Evolutionary conservation across 2,888 invertebrate species (phyloP).

Genomic region (Ariolimax columbianus): DNA sequence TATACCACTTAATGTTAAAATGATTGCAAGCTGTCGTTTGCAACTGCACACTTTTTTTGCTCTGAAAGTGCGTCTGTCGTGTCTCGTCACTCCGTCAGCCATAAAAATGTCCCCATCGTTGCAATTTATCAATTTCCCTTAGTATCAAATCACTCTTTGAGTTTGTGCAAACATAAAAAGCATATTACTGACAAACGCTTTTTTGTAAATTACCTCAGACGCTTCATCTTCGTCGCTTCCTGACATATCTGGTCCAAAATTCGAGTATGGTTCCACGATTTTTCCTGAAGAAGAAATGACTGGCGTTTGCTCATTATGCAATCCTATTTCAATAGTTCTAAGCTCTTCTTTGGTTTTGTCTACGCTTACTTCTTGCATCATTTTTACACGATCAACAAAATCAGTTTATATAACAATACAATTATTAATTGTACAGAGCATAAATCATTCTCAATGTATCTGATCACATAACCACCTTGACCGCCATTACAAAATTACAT

Average conservation of each 20-base stretch:
- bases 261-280: slow-evolving; percentile 80
- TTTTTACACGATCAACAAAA: slow-evolving; percentile 67
- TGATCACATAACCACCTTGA: slow-evolving; percentile 75
- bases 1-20: not conserved
- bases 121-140: not conserved
- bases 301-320: slow-evolving; percentile 64
- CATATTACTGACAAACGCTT: not conserved
- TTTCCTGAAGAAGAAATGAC: slow-evolving; percentile 60
- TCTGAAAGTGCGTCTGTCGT: too few relatives aligned
- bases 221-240: slow-evolving; percentile 97
- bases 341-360: slow-evolving; percentile 67
- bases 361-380: slow-evolving; percentile 89
- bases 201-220: slow-evolving; percentile 87
- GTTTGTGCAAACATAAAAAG: not conserved
- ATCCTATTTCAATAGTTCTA: slow-evolving; percentile 71
- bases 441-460: slow-evolving; percentile 61
- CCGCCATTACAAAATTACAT: slow-evolving; percentile 76
- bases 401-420: slow-evolving; percentile 38
- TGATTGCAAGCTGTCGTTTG: not conserved
- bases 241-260: slow-evolving; percentile 94
- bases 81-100: too few relatives aligned
- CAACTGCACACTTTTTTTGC: not conserved
- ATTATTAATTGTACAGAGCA: slow-evolving; percentile 57
- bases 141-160: not conserved
- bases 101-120: not conserved